Base-by-base conservation (phyloP, 2,888 invertebrate genomes). In the Drosophila anceps region DNA sequence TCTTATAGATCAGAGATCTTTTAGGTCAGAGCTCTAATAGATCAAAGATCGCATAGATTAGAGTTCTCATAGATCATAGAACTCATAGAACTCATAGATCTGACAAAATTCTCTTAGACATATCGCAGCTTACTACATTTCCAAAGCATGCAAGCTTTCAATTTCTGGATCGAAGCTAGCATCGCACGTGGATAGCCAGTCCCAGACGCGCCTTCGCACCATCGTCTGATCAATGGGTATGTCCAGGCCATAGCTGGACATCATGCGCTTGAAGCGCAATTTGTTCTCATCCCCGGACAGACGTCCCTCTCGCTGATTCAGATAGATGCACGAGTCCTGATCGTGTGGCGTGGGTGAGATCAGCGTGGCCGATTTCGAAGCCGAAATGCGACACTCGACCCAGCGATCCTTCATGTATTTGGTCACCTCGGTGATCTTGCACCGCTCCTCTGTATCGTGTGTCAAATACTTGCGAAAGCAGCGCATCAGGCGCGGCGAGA, bases 391-490 rank as follows among this genome's bases (percentile, higher is more conserved):
- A 68, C 93, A 93, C 76, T 94, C 93, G 67, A 94, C 93, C 95
- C 95, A 95, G 15, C 94, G 92, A 84, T 95, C 95, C 82, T 95
- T 94, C 88, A 95, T 92, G 86, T 95, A 95, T 82, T 95, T 95
- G 82, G 92, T 93, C 35, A 95, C 93, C 89, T 95, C 95, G 12
- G 94, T 94, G 6, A 95, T 94, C 72, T 94, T 93, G 65, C 95
- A 94, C n/a, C 96, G 94, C 81, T 95, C 94, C 57, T 95, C 95
- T 0, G 95, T 94, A 83, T 95, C 95, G 78, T 95, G 95, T 66
- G 96, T 96, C 72, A 96, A 93, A 57, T 96, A 94, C 82, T 96
- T 94, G 66, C 96, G 94, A 89, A 96, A 95, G 85, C 96, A 94
- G 75, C 96, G 94, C 89, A 96, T 94, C 15, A 96, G 90, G 29